Evolutionary conservation across 2,888 invertebrate genomes (phyloP).

Genomic region (Stenotaenia linearis): DNA sequence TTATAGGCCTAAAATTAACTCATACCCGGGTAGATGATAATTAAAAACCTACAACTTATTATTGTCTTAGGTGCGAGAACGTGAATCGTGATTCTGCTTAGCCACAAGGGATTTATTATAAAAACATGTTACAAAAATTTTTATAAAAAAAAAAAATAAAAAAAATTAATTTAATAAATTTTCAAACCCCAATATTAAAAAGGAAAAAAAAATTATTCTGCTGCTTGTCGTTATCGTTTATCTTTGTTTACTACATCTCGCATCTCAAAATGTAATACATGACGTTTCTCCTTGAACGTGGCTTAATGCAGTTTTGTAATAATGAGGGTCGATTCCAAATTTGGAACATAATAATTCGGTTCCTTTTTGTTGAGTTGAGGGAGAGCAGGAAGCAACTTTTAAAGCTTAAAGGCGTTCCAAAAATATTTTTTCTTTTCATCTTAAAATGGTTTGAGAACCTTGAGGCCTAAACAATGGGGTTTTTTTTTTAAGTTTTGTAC

Average conservation of each 20-base stretch:
- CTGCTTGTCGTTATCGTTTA: not conserved
- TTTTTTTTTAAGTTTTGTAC: not conserved
- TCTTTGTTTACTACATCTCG: not conserved
- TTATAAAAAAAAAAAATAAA: too few relatives aligned
- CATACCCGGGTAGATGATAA: not conserved
- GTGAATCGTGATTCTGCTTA: not conserved
- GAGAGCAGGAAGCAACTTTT: conserved; percentile 24
- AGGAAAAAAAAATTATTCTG: too few relatives aligned
- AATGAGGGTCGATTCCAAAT: not conserved
- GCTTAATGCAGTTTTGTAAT: not conserved
- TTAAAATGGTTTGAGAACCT: not conserved
- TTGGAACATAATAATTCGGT: not conserved
- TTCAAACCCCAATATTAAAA: too few relatives aligned
- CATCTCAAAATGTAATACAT: not conserved
- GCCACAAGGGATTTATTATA: not conserved
- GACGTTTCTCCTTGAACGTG: not conserved
- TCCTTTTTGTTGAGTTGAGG: not conserved
- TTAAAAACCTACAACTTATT: not conserved
- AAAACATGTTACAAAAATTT: not conserved
- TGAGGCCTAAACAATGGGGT: not conserved
- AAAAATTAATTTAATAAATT: too few relatives aligned
- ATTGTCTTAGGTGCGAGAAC: not conserved
- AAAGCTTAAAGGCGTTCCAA: not conserved
- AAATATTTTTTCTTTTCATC: not conserved
- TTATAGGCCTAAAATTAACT: not conserved